These are phyloP conservation scores for Syngnathus rostellatus DNA, from an alignment of 2,797 vertebrate species.

Conservation along the genomic window DNA sequence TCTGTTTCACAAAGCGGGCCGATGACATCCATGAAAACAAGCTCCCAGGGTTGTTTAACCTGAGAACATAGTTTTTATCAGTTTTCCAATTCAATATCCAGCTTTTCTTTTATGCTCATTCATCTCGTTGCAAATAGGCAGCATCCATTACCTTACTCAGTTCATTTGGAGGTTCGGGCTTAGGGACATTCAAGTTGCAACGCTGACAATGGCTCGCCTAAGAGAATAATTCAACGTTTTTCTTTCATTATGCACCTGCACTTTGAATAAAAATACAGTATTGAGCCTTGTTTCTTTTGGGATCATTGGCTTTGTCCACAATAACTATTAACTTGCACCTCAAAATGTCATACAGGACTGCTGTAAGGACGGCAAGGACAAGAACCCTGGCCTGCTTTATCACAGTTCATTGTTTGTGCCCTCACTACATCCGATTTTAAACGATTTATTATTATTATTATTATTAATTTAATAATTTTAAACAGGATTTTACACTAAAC, in stretches of 20 bases:
- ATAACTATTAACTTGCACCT: too few relatives aligned
- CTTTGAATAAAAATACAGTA: too few relatives aligned
- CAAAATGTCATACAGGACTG: too few relatives aligned
- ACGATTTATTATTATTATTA: too few relatives aligned
- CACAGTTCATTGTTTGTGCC: too few relatives aligned
- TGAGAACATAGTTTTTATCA: not conserved
- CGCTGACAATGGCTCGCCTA: not conserved
- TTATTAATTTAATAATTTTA: too few relatives aligned
- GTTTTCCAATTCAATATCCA: not conserved
- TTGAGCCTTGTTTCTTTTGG: too few relatives aligned
- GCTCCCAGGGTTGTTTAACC: slow-evolving; percentile 6
- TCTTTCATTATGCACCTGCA: not conserved
- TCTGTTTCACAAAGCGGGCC: not conserved
- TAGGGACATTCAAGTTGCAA: not conserved
- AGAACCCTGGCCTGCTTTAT: too few relatives aligned
- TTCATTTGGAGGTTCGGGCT: not conserved
- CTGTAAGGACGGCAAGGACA: too few relatives aligned
- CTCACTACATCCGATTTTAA: too few relatives aligned
- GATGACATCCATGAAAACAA: not conserved
- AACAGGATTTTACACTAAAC: too few relatives aligned
- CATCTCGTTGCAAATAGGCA: not conserved
- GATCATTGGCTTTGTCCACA: too few relatives aligned
- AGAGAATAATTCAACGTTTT: not conserved
- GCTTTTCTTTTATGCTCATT: not conserved
- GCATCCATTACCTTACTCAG: not conserved